Evolutionary conservation across 2,888 invertebrate species (phyloP), one percentile per base, ranked within the genome.

Genomic region (Dryococelus australis): DNA sequence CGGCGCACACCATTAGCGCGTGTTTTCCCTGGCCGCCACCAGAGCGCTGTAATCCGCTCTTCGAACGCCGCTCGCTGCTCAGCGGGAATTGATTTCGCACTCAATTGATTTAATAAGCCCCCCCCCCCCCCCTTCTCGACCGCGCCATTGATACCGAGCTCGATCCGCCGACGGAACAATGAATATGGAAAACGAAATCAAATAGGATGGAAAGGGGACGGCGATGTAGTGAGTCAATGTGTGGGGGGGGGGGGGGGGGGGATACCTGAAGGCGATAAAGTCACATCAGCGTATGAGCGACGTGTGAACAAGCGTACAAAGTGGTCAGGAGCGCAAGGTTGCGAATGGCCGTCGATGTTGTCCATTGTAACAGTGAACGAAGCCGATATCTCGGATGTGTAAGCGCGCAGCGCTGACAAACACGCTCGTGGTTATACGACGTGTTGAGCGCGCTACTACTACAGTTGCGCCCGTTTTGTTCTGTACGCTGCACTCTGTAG

Each of bases 101-200:
- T 65, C 65, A 65, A 65, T 65, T 65, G 65, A 65, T 65, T 65
- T 65, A 65, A 65, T 65, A 65, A 65, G 65, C 65, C 65, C 47
- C 47, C n/a, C n/a, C n/a, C n/a, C n/a, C n/a, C n/a, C n/a, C n/a
- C n/a, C n/a, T n/a, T n/a, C n/a, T n/a, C n/a, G n/a, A n/a, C n/a
- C n/a, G n/a, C 47, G 47, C 16, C 47, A 16, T 8, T 47, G 65
- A 65, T 65, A 8, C 35, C 35, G 35, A 35, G 35, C 35, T 4
- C 35, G 35, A 47, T 47, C 20, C 65, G 51, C 65, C 65, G 65
- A 24, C 16, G 16, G n/a, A 65, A 65, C 65, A 65, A 65, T 65
- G 65, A 65, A 65, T 65, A 65, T 65, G 65, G 65, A 20, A 20
- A 65, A n/a, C 65, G 65, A 65, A 65, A 24, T 65, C 6, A 65